Percentiles rank a stretch among this genome's conserved stretches.
These are phyloP conservation scores for Choloepus hoffmanni DNA, from an alignment of 2,113 vertebrate species.

Conservation along the genomic window DNA sequence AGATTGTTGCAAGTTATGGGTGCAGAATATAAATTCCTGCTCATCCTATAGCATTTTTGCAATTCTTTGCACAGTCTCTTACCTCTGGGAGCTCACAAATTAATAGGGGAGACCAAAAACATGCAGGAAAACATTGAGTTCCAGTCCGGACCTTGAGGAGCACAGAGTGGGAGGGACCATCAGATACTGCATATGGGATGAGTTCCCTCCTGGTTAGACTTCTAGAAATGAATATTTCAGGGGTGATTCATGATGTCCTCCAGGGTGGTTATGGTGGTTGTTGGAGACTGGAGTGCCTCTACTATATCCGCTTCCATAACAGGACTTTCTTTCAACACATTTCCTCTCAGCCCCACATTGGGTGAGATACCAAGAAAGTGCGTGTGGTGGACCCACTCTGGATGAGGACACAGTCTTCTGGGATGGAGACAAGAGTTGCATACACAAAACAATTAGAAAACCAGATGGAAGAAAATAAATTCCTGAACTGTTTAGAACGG, in stretches of 20 bases:
- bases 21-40: not conserved
- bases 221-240: not conserved
- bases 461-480: not conserved
- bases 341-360: not conserved
- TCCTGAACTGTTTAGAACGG: not conserved
- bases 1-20: not conserved
- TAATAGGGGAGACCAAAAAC: not conserved
- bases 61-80: not conserved
- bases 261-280: not conserved
- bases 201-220: not conserved
- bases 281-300: not conserved
- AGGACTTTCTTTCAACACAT: not conserved
- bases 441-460: constrained; percentile 33
- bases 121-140: not conserved
- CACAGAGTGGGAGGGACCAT: not conserved
- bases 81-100: not conserved
- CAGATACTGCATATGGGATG: not conserved
- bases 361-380: not conserved
- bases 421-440: not conserved
- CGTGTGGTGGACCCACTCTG: too few species aligned
- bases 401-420: not conserved
- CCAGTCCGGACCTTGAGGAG: not conserved
- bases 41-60: not conserved
- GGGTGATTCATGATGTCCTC: not conserved
- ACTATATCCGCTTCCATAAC: not conserved